Conservation (phyloP, 2,888 invertebrate species). For the Lochmaea capreae region DNA sequence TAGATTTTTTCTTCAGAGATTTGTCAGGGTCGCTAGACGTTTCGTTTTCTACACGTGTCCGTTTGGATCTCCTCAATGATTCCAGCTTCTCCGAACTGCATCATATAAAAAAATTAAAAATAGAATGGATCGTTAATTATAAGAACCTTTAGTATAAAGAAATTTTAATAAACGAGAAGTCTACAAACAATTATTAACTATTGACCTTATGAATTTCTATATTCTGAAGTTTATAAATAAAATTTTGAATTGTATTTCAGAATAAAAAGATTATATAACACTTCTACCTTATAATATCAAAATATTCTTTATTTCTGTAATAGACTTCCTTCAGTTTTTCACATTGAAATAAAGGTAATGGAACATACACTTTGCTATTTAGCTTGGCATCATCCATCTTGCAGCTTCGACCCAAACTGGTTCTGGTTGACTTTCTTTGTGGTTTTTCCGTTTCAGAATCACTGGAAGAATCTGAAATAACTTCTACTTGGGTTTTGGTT, state of each 20-base stretch:
- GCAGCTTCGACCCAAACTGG: slow-evolving; percentile 11
- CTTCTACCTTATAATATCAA: slow-evolving; percentile 51
- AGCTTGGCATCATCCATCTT: slow-evolving; percentile 47
- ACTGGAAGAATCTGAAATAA: slow-evolving; percentile 37
- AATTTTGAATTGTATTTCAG: background rate
- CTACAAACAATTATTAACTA: background rate
- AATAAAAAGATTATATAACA: slow-evolving; percentile 27
- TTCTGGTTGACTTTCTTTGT: slow-evolving; percentile 45
- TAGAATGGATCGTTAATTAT: background rate
- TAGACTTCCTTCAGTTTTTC: slow-evolving; percentile 57
- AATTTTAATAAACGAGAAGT: background rate
- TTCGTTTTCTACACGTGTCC: background rate
- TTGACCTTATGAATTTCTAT: background rate
- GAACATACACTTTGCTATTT: slow-evolving; percentile 51
- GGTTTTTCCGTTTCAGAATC: slow-evolving; percentile 28
- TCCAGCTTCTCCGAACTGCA: slow-evolving; percentile 48
- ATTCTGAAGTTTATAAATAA: background rate
- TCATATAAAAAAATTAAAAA: slow-evolving; percentile 14
- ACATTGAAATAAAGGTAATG: slow-evolving; percentile 54
- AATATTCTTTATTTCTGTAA: slow-evolving; percentile 51
- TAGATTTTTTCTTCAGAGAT: slow-evolving; percentile 44
- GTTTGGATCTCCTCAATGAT: slow-evolving; percentile 38
- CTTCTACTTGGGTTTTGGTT: slow-evolving; percentile 26
- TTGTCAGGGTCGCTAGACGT: slow-evolving; percentile 41
- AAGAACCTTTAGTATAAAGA: background rate